Conservation (phyloP, 1,140 invertebrate genomes). For the Rhyzopertha dominica region DNA sequence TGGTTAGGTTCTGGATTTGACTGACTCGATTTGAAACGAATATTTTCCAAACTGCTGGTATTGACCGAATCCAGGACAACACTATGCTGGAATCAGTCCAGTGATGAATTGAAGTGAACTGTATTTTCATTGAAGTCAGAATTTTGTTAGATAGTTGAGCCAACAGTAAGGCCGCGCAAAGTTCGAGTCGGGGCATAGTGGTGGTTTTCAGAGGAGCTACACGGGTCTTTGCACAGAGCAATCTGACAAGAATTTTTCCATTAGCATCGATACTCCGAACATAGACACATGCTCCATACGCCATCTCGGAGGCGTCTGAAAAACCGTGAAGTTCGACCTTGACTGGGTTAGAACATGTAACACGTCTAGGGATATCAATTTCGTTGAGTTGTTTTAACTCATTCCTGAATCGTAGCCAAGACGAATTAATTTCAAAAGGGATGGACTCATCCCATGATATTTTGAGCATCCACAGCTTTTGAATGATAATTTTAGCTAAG, state of each 20-base stretch:
- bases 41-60: constrained; percentile 35
- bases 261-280: constrained; percentile 6
- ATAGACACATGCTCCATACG: constrained; percentile 19
- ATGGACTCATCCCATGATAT: constrained; percentile 44
- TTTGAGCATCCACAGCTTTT: constrained; percentile 40
- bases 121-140: no score
- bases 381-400: constrained; percentile 1
- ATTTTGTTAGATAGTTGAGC: constrained; percentile 11
- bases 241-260: background rate
- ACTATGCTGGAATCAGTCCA: constrained; percentile 42
- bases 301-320: constrained; percentile 13
- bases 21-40: constrained; percentile 45
- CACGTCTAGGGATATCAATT: constrained; percentile 3
- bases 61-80: constrained; percentile 35
- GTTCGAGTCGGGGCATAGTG: constrained; percentile 27
- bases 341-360: constrained; percentile 4
- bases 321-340: constrained; percentile 15
- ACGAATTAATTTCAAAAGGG: constrained; percentile 19
- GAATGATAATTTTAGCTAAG: constrained; percentile 43
- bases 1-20: constrained; percentile 35
- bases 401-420: constrained; percentile 15
- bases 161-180: constrained; percentile 14
- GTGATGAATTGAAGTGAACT: no score
- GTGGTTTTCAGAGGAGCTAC: constrained; percentile 32
- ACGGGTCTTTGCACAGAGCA: constrained; percentile 27